Conservation (phyloP, 2,888 invertebrate genomes). For the Harpagoxenus sublaevis region DNA sequence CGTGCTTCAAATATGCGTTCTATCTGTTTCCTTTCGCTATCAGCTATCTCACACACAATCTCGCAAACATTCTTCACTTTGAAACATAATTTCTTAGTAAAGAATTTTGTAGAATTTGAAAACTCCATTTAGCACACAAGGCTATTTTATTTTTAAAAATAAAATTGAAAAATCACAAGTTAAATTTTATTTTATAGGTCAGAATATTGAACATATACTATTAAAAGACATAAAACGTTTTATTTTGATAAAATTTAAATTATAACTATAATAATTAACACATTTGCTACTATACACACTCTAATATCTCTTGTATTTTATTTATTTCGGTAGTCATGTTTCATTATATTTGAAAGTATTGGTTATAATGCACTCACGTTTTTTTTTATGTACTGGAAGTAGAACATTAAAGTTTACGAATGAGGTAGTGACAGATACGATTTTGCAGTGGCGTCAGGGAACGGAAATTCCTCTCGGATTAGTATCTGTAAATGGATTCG, state of each 20-base stretch:
- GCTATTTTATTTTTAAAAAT: neutral
- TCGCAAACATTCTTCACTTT: neutral
- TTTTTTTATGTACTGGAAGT: neutral
- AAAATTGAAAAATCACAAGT: neutral
- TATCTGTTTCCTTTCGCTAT: neutral
- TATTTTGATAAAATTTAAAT: neutral
- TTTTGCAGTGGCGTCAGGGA: neutral
- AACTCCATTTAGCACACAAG: neutral
- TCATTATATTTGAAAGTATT: neutral
- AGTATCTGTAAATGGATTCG: conserved; percentile 38
- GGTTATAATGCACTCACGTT: neutral
- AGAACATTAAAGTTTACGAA: conserved; percentile 2
- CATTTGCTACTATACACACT: neutral
- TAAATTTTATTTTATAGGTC: neutral
- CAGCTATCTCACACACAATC: neutral
- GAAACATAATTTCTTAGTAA: neutral
- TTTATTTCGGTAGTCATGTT: neutral
- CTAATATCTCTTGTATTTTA: neutral
- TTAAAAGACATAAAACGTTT: neutral
- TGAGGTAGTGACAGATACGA: neutral
- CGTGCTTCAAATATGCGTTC: conserved; percentile 2
- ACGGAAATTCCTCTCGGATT: neutral
- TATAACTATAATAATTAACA: neutral
- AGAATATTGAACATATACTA: neutral
- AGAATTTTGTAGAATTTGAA: neutral